Evolutionary conservation across 2,888 invertebrate species (phyloP), one percentile per base, ranked within the genome.

Genomic region (Drosophila neonasuta): DNA sequence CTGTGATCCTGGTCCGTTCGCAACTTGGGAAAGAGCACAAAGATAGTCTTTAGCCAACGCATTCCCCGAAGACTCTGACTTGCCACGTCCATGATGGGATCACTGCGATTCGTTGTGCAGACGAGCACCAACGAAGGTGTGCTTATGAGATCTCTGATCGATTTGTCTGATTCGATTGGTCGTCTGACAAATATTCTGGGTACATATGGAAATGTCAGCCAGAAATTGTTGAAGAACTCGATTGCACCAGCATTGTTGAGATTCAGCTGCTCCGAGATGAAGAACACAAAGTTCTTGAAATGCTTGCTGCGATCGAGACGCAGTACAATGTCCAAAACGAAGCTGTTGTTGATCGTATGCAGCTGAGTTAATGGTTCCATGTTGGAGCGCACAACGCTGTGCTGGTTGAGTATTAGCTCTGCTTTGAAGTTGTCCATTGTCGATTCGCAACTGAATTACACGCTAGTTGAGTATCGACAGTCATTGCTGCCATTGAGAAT

Each of bases 21-120:
- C 32, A 78, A 29, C 0, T 41, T 56, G 0, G 89, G 89, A 41
- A 76, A 79, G 0, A 89, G 57, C 8, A 88, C 39, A 10, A 88
- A 88, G 4, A 88, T 71, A 3, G 89, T 88, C 15, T 88, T 83
- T 0, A 88, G 50, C 75, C 77, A 80, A 5, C 78, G 86, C 8
- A 80, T 56, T 1, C 74, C 77, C 0, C 44, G 46, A 20, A 89
- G 44, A 13, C 79, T 79, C 1, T 76, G 44, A 0, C 87, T 70
- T 0, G 89, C 83, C 46, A 88, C 34, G 15, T 87, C 74, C 89
- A 88, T 88, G 1, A 88, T 81, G 13, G 85, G 74, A 75, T 88
- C 88, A 5, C 70, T 59, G 0, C 44, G 57, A 4, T 57, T 75
- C 1, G 89, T 88, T 4, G 89, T 88, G n/a, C 77, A 72, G 0